These are phyloP conservation scores for Megalonaias nervosa DNA, from an alignment of 1,140 invertebrate species.

Conservation along the genomic window DNA sequence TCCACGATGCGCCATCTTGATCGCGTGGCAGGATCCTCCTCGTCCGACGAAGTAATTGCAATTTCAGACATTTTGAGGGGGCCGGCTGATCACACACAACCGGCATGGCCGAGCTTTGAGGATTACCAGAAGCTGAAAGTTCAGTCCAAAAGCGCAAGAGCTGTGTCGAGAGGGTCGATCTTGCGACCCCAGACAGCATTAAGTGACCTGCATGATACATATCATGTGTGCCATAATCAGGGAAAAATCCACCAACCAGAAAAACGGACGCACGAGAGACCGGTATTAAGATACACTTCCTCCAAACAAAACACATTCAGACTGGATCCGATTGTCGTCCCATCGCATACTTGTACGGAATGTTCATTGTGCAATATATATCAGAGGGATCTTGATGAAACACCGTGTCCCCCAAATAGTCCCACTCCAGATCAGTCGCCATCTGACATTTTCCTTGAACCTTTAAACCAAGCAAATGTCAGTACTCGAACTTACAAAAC, in stretches of 20 bases:
- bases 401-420: constrained; percentile 44
- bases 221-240: constrained; percentile 11
- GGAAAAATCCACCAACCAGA: neutral
- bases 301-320: constrained; percentile 23
- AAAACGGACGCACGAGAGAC: constrained; percentile 5
- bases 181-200: constrained; percentile 3
- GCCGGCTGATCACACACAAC: neutral
- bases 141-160: constrained; percentile 6
- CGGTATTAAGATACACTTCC: constrained; percentile 37
- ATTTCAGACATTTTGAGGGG: constrained; percentile 24
- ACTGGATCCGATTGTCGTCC: constrained; percentile 47
- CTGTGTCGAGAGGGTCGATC: constrained; percentile 1
- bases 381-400: constrained; percentile 20
- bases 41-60: constrained; percentile 22
- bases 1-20: constrained; percentile 24
- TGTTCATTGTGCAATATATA: constrained; percentile 47
- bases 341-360: constrained; percentile 46
- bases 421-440: constrained; percentile 22
- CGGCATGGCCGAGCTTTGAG: constrained; percentile 28
- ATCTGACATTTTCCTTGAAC: too few species aligned
- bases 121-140: constrained; percentile 31
- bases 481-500: too few species aligned
- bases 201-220: constrained; percentile 3
- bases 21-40: constrained; percentile 11
- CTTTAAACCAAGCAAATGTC: too few species aligned